Conservation (phyloP, 2,113 vertebrate species). For the Dasypus novemcinctus region DNA sequence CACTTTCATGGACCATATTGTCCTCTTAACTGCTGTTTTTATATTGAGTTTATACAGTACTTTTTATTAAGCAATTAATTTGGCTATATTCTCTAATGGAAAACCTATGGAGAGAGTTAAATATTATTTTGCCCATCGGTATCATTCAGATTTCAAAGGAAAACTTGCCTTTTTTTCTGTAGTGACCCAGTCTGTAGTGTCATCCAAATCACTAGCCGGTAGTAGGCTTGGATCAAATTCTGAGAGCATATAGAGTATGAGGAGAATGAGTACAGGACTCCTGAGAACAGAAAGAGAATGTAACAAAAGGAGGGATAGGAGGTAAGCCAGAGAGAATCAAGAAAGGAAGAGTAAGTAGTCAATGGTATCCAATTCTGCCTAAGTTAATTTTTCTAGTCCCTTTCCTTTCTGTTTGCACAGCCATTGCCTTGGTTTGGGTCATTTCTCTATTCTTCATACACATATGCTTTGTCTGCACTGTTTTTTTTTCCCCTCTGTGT, state of each 20-base stretch:
- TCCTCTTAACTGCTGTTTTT: background rate
- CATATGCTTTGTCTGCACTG: background rate
- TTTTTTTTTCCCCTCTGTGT: background rate
- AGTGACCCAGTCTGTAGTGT: background rate
- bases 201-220: background rate
- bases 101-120: background rate
- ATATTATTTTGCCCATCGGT: background rate
- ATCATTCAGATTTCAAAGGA: background rate
- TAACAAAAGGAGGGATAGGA: background rate
- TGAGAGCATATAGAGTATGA: background rate
- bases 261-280: background rate
- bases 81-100: background rate
- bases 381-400: background rate
- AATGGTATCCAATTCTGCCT: background rate
- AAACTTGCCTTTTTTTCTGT: background rate
- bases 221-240: background rate
- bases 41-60: background rate
- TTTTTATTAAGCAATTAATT: constrained; percentile 30
- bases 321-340: background rate
- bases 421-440: background rate
- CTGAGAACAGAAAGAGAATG: background rate
- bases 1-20: background rate
- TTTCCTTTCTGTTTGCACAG: background rate
- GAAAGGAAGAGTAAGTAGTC: background rate
- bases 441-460: background rate